phyloP scores from a whole-genome alignment of 2,888 invertebrate genomes.

The Dione juno region DNA sequence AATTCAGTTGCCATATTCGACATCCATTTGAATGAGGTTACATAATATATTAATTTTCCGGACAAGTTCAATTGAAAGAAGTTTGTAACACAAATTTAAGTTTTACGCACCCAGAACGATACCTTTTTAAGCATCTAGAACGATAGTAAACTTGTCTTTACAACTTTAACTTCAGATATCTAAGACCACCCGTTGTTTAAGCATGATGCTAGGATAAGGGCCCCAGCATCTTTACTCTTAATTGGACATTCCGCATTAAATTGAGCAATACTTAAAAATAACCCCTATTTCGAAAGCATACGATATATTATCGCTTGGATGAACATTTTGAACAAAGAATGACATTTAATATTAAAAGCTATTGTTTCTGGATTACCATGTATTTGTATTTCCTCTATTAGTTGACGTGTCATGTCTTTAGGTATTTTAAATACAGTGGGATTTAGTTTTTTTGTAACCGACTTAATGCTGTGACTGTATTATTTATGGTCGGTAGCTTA shows the following conservation, averaged over 20 bases:
- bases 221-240: constrained; percentile 39
- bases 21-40: too few species aligned
- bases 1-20: too few species aligned
- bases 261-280: not conserved
- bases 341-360: constrained; percentile 27
- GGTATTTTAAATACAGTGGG: constrained; percentile 8
- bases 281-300: not conserved
- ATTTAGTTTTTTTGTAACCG: not conserved
- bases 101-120: too few species aligned
- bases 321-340: not conserved
- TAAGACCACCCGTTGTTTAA: constrained; percentile 33
- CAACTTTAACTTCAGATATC: constrained; percentile 11
- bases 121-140: not conserved
- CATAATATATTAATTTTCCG: too few species aligned
- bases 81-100: constrained; percentile 1
- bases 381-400: constrained; percentile 30
- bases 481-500: not conserved
- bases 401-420: constrained; percentile 15
- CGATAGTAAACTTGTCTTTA: constrained; percentile 8
- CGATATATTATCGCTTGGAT: not conserved
- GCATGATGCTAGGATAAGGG: constrained; percentile 33
- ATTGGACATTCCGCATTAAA: constrained; percentile 40
- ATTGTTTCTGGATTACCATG: constrained; percentile 35
- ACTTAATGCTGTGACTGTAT: not conserved
- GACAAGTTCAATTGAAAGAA: not conserved